Base-by-base conservation (phyloP, 1,140 invertebrate species). In the Drosophila tani region DNA sequence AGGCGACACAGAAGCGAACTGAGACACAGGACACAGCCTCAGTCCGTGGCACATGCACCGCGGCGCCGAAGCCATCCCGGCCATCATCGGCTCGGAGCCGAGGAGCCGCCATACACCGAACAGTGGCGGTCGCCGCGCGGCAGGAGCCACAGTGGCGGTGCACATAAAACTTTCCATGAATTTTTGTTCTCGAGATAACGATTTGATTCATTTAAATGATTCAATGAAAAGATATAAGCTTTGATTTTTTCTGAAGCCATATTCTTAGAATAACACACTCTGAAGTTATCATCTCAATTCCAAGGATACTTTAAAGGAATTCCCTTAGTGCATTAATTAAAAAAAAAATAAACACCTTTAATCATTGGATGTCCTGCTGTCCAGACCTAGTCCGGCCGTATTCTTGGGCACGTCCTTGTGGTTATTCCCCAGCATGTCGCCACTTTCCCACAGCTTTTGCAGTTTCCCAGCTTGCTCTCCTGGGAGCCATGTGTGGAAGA, bases 1-100 rank as follows among this genome's bases (percentile, higher is more conserved):
- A 79, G 57, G 65, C 57, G 75, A 71, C 66, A 79, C 75, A 57
- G 77, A 79, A 46, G 75, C 75, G 56, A 70, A 79, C 75, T 79
- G 74, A 75, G 58, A 0, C 21, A 29, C 64, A 53, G 49, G 58
- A 0, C 21, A 29, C 64, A 53, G 49, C 41, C 60, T 35, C 27
- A 27, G 50, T 56, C 51, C 24, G 11, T 11, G 47, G 17, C 35
- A 15, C 62, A 58, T 64, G 35, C 50, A 29, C 24, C 35, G 19
- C 27, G 29, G 9, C 7, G 15, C 43, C 75, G 65, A 56, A 59
- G 50, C 27, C 17, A n/a, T 51, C 55, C 51, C 46, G 40, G 17
- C 21, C 7, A 29, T 5, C 24, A 35, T 56, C 50, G 70, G 70
- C 56, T 40, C 24, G 21, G 17, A 24, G 56, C 53, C 53, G 53